These are phyloP conservation scores for Xenopus laevis DNA, from an alignment of 2,113 vertebrate genomes.

Conservation along the genomic window DNA sequence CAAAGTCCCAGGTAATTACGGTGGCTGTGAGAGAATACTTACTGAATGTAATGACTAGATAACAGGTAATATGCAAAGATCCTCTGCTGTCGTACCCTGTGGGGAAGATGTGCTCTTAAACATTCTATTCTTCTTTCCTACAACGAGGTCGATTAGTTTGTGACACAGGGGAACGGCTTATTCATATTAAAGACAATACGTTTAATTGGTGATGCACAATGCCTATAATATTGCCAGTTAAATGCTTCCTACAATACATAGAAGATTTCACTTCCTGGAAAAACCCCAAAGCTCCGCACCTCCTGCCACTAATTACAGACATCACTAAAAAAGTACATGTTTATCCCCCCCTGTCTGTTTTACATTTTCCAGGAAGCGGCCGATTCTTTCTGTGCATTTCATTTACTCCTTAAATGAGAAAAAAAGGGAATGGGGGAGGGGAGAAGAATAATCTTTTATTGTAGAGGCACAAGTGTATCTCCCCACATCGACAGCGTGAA, in stretches of 20 bases:
- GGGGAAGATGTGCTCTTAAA: too few relatives aligned
- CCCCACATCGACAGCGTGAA: background rate
- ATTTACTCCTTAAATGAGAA: slow-evolving; percentile 6
- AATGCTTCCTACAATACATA: background rate
- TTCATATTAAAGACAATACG: background rate
- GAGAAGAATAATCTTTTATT: background rate
- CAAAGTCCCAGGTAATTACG: too few relatives aligned
- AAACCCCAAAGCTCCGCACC: background rate
- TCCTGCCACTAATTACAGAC: slow-evolving; percentile 10
- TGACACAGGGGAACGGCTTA: background rate
- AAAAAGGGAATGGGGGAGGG: too few relatives aligned
- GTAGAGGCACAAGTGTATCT: background rate
- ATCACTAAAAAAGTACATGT: background rate
- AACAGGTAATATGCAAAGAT: too few relatives aligned
- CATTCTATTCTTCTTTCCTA: background rate
- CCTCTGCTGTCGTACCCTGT: too few relatives aligned
- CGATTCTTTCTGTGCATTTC: background rate
- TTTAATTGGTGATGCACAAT: background rate
- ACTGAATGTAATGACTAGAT: too few relatives aligned
- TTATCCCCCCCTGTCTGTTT: background rate
- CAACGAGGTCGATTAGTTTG: background rate
- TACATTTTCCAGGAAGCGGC: slow-evolving; percentile 14
- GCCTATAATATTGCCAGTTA: background rate
- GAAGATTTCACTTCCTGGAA: slow-evolving; percentile 25
- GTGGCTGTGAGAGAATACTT: too few relatives aligned